Percentiles rank a stretch among this genome's conserved stretches.
Evolutionary conservation across 2,888 invertebrate species (phyloP).

Genomic region (Eurytoma adleriae): DNA sequence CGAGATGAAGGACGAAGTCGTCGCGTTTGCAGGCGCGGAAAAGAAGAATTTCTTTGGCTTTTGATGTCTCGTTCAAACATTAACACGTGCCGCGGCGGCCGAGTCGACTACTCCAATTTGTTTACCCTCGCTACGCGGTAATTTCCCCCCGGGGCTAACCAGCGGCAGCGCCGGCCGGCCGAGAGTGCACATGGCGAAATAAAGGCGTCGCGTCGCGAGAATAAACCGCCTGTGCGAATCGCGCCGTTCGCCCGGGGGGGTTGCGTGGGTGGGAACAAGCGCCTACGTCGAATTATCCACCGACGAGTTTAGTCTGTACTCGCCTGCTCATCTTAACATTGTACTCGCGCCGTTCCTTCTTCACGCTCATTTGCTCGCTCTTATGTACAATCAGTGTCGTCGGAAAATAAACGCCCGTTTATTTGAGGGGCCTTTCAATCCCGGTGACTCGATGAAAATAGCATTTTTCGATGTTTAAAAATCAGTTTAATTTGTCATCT

Average conservation of each 20-base stretch:
- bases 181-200: slow-evolving; percentile 49
- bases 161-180: background rate
- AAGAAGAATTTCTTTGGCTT: slow-evolving; percentile 67
- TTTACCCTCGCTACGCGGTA: slow-evolving; percentile 69
- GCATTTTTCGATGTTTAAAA: too few relatives aligned
- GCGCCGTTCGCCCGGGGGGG: background rate
- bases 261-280: background rate
- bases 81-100: slow-evolving; percentile 68
- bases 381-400: slow-evolving; percentile 15
- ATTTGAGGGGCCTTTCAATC: too few relatives aligned
- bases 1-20: slow-evolving; percentile 16
- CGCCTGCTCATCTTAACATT: slow-evolving; percentile 6
- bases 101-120: slow-evolving; percentile 70
- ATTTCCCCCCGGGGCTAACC: slow-evolving; percentile 59
- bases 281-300: background rate
- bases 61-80: slow-evolving; percentile 75
- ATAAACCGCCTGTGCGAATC: slow-evolving; percentile 24
- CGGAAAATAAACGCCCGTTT: slow-evolving; percentile 4
- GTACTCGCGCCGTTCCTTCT: background rate
- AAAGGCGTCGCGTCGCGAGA: slow-evolving; percentile 38
- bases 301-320: slow-evolving; percentile 17
- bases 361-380: background rate
- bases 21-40: slow-evolving; percentile 42
- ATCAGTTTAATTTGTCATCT: too few relatives aligned
- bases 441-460: too few relatives aligned